Base-by-base conservation (phyloP, 1,140 invertebrate species). In the Parapsyche elsis region DNA sequence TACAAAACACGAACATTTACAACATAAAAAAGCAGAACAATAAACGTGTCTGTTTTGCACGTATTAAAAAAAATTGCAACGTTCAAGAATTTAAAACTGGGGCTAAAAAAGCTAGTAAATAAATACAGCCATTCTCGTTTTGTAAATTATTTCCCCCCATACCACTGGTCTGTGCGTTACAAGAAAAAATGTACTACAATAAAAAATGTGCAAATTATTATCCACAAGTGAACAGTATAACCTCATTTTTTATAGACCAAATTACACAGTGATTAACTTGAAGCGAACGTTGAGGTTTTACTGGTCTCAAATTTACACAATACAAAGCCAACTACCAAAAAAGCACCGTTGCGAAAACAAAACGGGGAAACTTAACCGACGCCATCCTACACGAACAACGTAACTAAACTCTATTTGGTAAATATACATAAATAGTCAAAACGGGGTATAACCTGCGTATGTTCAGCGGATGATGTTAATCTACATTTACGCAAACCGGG, bases 401-500 rank as follows among this genome's bases (percentile, higher is more conserved):
- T 19, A 45, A 73, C 44, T 73, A 30, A n/a, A 46, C 0, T 16
- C 45, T 45, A 73, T 44, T n/a, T n/a, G n/a, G n/a, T n/a, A n/a
- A n/a, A 14, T 38, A 38, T 30, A 71, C n/a, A 71, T n/a, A 71
- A 10, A 71, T 71, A 71, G 14, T 30, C 10, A 71, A 71, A 71
- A 30, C 10, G 10, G 16, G 4, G 30, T 59, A 30, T 64, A 77
- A 77, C 75, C 57, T 77, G 75, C 23, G 7, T 12, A 7, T 38
- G 59, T 7, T 23, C 57, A 24, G 21, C 38, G n/a, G 46, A 10
- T 7, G 44, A 16, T 16, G 49, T 46, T 76, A 76, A 24, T n/a
- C 59, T 76, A 76, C 74, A 61, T 76, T 38, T 76, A 61, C 7
- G 26, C 19, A 76, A 76, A 61, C 30, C 57, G 44, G 10, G 23